Percentiles rank a stretch among this genome's conserved stretches.
These are phyloP conservation scores for Hippocampus comes DNA, from an alignment of 2,113 vertebrate genomes.

Conservation along the genomic window DNA sequence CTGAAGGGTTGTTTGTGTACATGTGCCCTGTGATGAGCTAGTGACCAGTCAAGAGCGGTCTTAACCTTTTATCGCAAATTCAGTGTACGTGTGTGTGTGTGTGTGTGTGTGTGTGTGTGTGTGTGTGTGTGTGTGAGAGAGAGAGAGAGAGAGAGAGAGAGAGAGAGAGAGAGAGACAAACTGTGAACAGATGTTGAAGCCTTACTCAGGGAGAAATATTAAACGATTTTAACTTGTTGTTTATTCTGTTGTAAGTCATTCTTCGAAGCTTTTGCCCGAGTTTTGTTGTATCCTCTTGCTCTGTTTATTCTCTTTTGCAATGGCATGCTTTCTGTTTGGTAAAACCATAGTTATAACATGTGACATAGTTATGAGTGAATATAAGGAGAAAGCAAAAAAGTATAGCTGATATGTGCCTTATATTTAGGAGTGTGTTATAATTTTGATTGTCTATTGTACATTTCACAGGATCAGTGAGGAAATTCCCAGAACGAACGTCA, in stretches of 20 bases:
- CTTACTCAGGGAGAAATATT: slow-evolving; percentile 2
- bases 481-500: slow-evolving; percentile 22
- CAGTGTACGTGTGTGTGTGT: too few relatives aligned
- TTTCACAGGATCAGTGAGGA: not conserved
- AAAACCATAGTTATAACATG: not conserved
- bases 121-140: too few relatives aligned
- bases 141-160: too few relatives aligned
- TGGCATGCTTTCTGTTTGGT: not conserved
- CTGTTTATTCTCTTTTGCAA: not conserved
- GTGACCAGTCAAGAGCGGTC: too few relatives aligned
- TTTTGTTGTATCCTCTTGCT: not conserved
- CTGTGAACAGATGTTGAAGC: not conserved
- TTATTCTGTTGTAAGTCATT: not conserved
- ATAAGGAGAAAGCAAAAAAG: slow-evolving; percentile 19
- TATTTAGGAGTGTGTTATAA: slow-evolving; percentile 36
- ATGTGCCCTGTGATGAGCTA: too few relatives aligned
- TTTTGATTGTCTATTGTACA: slow-evolving; percentile 21
- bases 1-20: too few relatives aligned
- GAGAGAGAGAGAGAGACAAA: not conserved
- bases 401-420: slow-evolving; percentile 57
- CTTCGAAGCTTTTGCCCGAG: not conserved
- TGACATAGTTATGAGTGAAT: not conserved
- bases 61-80: too few relatives aligned
- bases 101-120: too few relatives aligned
- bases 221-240: not conserved